Conservation (phyloP, 2,113 vertebrate genomes). For the Calonectris borealis region DNA sequence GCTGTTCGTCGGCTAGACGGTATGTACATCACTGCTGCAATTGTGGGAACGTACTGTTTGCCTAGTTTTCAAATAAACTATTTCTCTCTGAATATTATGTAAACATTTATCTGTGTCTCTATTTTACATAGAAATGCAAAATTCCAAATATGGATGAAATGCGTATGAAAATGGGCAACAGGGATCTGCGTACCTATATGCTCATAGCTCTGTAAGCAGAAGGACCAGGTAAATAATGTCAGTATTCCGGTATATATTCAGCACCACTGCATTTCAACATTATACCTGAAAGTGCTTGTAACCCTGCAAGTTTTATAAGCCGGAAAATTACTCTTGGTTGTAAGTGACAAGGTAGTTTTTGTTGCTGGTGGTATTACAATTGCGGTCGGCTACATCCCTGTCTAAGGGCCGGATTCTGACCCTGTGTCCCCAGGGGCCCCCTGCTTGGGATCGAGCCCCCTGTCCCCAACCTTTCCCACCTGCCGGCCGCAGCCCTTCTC, state of each 20-base stretch:
- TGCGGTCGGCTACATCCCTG: background rate
- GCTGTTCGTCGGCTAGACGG: background rate
- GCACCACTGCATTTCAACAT: background rate
- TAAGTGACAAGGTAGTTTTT: background rate
- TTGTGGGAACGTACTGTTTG: background rate
- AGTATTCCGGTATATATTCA: background rate
- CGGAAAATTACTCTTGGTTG: background rate
- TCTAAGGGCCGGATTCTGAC: background rate
- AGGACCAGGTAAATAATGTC: background rate
- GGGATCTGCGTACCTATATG: background rate
- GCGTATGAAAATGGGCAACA: background rate
- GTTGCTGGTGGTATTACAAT: background rate
- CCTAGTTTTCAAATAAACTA: background rate
- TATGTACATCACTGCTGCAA: background rate
- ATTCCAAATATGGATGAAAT: background rate
- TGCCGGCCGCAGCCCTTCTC: background rate
- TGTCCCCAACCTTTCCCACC: background rate
- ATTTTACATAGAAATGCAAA: background rate
- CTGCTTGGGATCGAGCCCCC: accelerated
- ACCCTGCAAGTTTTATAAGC: background rate
- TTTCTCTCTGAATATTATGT: background rate
- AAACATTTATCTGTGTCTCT: background rate
- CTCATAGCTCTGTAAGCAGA: background rate
- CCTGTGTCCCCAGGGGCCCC: background rate
- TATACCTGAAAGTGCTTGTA: background rate